These are phyloP conservation scores for Strongylocentrotus purpuratus DNA, from an alignment of 35 echinoderm and acorn worm species.

Conservation along the genomic window DNA sequence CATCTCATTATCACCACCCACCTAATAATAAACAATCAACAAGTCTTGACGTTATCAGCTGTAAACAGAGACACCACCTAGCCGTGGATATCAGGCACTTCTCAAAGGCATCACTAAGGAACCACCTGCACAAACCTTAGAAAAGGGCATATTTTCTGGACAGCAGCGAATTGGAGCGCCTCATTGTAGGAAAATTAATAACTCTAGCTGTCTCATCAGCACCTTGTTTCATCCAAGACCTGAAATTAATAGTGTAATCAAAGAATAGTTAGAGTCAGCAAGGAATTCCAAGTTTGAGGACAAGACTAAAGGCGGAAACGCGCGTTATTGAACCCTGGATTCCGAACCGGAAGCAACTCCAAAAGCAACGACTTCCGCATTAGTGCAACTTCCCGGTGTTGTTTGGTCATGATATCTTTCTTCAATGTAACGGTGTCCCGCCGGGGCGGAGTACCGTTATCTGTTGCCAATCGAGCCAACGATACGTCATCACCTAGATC, in stretches of 20 bases:
- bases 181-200: neutral
- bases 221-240: neutral
- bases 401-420: constrained; percentile 1
- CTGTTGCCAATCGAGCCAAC: neutral
- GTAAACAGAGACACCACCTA: neutral
- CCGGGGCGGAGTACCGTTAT: neutral
- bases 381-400: constrained; percentile 35
- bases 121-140: neutral
- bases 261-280: neutral
- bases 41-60: neutral
- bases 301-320: constrained; percentile 27
- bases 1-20: neutral
- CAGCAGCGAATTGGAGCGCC: neutral
- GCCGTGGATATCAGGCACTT: constrained; percentile 8
- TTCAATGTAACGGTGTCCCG: constrained; percentile 18
- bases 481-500: neutral
- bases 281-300: neutral
- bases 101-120: neutral
- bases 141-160: neutral
- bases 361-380: constrained; percentile 47
- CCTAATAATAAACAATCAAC: neutral
- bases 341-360: constrained; percentile 13
- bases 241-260: neutral
- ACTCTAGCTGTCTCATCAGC: neutral
- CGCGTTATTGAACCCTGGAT: constrained; percentile 40